Evolutionary conservation across 1,140 invertebrate species (phyloP), one percentile per base, ranked within the genome.

Genomic region (Anoplophora glabripennis): DNA sequence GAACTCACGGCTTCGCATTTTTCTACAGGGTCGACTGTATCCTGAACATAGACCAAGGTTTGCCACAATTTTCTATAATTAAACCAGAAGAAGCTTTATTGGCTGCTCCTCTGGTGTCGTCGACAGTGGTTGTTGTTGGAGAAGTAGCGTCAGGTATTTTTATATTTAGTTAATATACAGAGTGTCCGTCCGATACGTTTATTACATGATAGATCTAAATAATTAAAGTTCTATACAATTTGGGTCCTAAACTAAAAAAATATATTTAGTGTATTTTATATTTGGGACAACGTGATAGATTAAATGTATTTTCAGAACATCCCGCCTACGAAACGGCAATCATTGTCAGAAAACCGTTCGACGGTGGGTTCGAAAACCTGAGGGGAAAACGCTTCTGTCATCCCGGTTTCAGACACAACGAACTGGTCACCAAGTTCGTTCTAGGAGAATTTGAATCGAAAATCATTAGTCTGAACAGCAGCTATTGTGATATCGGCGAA

Each of bases 371-470:
- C 76, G 1, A 71, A 8, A 73, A 73, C 14, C 71, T 85, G 0
- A 74, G 72, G 53, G 77, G 78, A 1, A 76, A 73, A 3, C 79
- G 76, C n/a, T 81, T 83, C 61, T 87, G 85, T 60, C 85, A 86
- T 71, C 84, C 84, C 4, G 85, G 85, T 0, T 80, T 84, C 15
- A 71, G 76, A 11, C 73, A 79, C 2, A 75, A 79, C 2, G 76
- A 80, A 48, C 73, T 76, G 9, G 83, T 84, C 78, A 83, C 80
- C 8, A 79, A 83, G 57, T 73, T 78, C 4, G 76, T 86, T 14
- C 68, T 85, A 10, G 84, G 83, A 65, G 75, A 80, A 48, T 81
- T 86, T 28, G 84, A 85, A 65, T 73, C 75, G 54, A 68, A 72
- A 59, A 76, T 80, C 21, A 65, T 69, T 34, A 58, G 57, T 21